A percentile compares a stretch with the other conserved stretches of the same genome.
phyloP scores from a whole-genome alignment of 2,888 invertebrate species.

The Eumerus sabulonum region DNA sequence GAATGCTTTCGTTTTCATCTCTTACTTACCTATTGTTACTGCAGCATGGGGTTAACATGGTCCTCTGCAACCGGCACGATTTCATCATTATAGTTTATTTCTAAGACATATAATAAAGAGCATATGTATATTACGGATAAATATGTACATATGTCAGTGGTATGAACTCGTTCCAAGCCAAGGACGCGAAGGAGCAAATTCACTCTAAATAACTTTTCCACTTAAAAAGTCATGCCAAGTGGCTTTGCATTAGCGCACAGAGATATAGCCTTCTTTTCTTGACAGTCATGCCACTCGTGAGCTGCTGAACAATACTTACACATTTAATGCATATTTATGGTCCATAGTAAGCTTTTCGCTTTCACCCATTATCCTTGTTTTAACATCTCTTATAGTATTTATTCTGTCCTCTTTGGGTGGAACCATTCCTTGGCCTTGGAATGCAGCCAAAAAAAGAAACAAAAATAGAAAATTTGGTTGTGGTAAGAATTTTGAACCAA shows the following conservation, averaged over 20 bases:
- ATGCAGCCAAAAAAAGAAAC: conserved; percentile 30
- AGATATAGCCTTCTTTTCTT: conserved; percentile 13
- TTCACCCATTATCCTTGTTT: conserved; percentile 43
- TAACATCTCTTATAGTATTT: conserved; percentile 49
- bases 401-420: conserved; percentile 35
- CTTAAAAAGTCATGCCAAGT: conserved; percentile 32
- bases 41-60: no score
- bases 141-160: neutral
- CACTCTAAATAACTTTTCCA: conserved; percentile 17
- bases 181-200: neutral
- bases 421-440: conserved; percentile 52
- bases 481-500: neutral
- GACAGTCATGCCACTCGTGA: conserved; percentile 13
- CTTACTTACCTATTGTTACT: no score
- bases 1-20: no score
- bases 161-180: neutral
- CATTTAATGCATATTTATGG: conserved; percentile 35
- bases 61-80: no score
- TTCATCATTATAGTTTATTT: no score
- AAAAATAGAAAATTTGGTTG: neutral
- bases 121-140: no score
- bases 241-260: conserved; percentile 26
- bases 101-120: no score
- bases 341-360: conserved; percentile 29
- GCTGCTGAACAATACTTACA: conserved; percentile 11